Conservation (phyloP, 2,888 invertebrate species). For the Melipona bicolor region DNA sequence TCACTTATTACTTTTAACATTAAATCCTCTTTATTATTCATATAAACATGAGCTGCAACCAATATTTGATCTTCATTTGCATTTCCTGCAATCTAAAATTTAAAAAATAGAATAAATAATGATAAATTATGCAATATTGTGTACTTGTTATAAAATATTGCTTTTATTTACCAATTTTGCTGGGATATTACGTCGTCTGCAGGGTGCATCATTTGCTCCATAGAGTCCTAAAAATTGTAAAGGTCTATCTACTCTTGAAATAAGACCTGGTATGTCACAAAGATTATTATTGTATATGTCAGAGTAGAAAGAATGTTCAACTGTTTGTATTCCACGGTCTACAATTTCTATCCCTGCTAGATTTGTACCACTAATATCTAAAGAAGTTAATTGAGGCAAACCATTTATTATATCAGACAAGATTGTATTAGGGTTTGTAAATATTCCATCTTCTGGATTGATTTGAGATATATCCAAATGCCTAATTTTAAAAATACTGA, state of each 20-base stretch:
- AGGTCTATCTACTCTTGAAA: conserved; percentile 90
- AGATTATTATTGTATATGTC: conserved; percentile 61
- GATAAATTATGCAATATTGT: background rate
- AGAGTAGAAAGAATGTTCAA: conserved; percentile 83
- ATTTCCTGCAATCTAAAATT: conserved; percentile 92
- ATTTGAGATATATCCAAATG: conserved; percentile 95
- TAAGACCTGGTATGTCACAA: conserved; percentile 95
- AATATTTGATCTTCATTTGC: conserved; percentile 96
- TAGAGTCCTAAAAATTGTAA: conserved; percentile 96
- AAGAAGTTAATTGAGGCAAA: conserved; percentile 90
- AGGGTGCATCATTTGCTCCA: conserved; percentile 95
- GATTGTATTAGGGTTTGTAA: conserved; percentile 90
- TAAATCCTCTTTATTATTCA: conserved; percentile 91
- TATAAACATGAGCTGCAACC: conserved; percentile 92
- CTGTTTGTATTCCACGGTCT: conserved; percentile 87
- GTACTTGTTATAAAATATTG: background rate
- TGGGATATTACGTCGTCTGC: conserved; percentile 95
- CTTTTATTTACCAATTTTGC: conserved; percentile 89
- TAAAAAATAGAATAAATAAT: conserved; percentile 14
- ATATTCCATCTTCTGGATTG: conserved; percentile 89
- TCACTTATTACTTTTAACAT: conserved; percentile 95
- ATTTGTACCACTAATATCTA: conserved; percentile 98
- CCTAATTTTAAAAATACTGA: conserved; percentile 78
- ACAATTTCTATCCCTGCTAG: conserved; percentile 94
- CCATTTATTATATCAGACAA: conserved; percentile 90